phyloP scores from a whole-genome alignment of 2,113 vertebrate genomes.

The Prunella himalayana region DNA sequence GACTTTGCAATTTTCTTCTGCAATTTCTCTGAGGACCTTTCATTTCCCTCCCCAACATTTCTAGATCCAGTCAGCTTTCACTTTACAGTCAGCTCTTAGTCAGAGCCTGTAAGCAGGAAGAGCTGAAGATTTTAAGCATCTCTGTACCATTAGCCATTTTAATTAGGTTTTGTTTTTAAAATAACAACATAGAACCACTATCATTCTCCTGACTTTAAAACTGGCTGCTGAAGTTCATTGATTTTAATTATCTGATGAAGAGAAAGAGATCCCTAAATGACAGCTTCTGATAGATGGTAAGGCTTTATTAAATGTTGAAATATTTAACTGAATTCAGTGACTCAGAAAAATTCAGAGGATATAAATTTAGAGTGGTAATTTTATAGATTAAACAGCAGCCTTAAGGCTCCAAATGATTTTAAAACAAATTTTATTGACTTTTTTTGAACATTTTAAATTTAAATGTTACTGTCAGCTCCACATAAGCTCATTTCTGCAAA shows the following conservation, averaged over 20 bases:
- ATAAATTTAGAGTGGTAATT: constrained; percentile 9
- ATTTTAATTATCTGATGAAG: constrained; percentile 8
- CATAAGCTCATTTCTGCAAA: background rate
- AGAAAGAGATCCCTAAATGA: background rate
- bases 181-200: background rate
- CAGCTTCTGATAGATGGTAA: background rate
- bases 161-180: background rate
- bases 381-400: constrained; percentile 35
- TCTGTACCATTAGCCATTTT: background rate
- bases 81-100: background rate
- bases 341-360: constrained; percentile 2
- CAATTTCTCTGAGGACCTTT: background rate
- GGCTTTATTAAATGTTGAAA: constrained; percentile 43
- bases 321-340: constrained; percentile 37
- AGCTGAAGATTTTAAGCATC: background rate
- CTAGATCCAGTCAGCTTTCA: background rate
- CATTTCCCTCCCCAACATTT: background rate
- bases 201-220: background rate
- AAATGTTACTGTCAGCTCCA: background rate
- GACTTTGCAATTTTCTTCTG: background rate
- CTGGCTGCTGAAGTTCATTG: background rate
- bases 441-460: background rate
- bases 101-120: background rate
- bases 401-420: constrained; percentile 23
- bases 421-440: constrained; percentile 22